Evolutionary conservation across 2,888 invertebrate species (phyloP).

Genomic region (Xestobium rufovillosum): DNA sequence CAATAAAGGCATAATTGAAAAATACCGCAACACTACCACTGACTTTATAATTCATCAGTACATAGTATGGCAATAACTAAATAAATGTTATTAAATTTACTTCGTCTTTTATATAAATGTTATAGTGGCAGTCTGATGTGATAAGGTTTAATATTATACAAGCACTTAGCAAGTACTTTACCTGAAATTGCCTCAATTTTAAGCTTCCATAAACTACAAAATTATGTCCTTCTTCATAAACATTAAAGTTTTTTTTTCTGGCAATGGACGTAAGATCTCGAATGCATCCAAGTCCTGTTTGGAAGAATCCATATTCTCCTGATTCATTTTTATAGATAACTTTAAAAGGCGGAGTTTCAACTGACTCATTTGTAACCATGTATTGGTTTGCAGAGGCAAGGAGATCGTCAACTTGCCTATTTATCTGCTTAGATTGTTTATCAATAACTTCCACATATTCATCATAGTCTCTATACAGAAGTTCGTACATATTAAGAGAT

Average conservation of each 20-base stretch:
- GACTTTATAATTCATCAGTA: no score
- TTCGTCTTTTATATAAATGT: no score
- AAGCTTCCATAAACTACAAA: constrained; percentile 33
- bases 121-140: no score
- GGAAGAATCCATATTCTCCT: constrained; percentile 45
- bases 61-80: no score
- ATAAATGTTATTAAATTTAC: no score
- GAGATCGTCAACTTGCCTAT: constrained; percentile 34
- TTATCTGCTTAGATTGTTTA: constrained; percentile 54
- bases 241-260: constrained; percentile 48
- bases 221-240: constrained; percentile 42
- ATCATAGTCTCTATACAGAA: constrained; percentile 33
- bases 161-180: no score
- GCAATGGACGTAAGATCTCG: constrained; percentile 51
- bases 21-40: no score
- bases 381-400: constrained; percentile 35
- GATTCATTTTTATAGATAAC: constrained; percentile 32
- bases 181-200: constrained; percentile 35
- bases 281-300: constrained; percentile 49
- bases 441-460: constrained; percentile 62
- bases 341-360: constrained; percentile 30
- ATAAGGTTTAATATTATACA: no score
- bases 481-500: constrained; percentile 36
- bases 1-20: no score
- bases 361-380: constrained; percentile 28